Evolutionary conservation across 2,113 vertebrate genomes (phyloP).

Genomic region (Entomyzon cyanotis): DNA sequence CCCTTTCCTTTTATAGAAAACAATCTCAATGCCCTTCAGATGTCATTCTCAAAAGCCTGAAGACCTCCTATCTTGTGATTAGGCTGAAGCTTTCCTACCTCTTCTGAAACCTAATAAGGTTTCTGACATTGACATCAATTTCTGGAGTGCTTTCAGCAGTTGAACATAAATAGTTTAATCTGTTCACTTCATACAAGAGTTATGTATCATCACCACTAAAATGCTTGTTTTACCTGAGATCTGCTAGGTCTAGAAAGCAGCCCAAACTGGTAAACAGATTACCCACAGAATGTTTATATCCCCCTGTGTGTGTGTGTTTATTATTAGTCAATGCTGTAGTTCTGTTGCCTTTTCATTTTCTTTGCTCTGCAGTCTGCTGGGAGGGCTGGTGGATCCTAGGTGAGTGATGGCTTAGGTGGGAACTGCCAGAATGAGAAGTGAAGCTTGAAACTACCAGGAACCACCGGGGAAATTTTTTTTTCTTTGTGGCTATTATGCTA

Average conservation of each 20-base stretch:
- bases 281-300: background rate
- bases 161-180: conserved; percentile 51
- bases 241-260: background rate
- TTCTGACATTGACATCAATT: conserved; percentile 27
- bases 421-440: background rate
- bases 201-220: background rate
- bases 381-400: background rate
- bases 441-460: background rate
- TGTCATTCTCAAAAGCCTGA: conserved; percentile 41
- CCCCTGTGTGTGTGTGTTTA: background rate
- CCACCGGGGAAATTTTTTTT: background rate
- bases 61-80: conserved; percentile 43
- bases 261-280: background rate
- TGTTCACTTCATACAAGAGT: background rate
- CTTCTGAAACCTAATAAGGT: conserved; percentile 48
- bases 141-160: conserved; percentile 21
- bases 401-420: background rate
- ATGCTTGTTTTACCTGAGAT: background rate
- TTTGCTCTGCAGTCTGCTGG: background rate
- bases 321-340: background rate
- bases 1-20: conserved; percentile 62
- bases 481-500: background rate
- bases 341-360: background rate
- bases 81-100: conserved; percentile 25
- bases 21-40: conserved; percentile 56